Evolutionary conservation across 2,797 vertebrate species (phyloP), one percentile per base, ranked within the genome.

Genomic region (Spea hammondii): DNA sequence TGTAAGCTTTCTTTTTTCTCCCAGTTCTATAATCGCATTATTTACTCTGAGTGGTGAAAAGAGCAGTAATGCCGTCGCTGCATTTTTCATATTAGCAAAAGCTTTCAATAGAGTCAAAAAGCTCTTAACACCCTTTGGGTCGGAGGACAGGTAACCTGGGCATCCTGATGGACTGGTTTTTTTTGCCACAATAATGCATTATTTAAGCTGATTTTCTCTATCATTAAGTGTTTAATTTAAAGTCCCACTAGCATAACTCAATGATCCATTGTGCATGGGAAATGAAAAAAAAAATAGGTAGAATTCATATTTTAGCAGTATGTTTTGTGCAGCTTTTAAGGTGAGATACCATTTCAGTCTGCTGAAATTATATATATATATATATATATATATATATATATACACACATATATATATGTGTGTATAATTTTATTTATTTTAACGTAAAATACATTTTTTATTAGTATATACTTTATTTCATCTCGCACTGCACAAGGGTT

Each of bases 21-120:
- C 13, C 70, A 73, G 67, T 53, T 57, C 82, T 77, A 13, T 91
- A 91, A 92, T 93, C 87, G 84, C 83, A 88, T 92, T 92, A 89
- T 87, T 80, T 86, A 83, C 84, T 86, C 77, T 66, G 84, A 88
- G 83, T 87, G 80, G 81, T 85, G 85, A 86, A 87, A 90, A 89
- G 87, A 88, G 86, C 65, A 59, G 72, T 79, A 88, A 85, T 79
- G 85, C 81, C 83, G 64, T 84, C 74, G 75, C 86, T 4, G 0
- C 72, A 0, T 79, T 91, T 90, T 89, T 89, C 83, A 83, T 84
- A 80, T 89, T 84, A 87, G 84, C 70, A 86, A 87, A 85, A 74
- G 49, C 55, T 84, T 90, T 89, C 84, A 88, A 89, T 89, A 88
- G 90, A 89, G 82, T 83, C 76, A 76, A 88, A 89, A 77, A 82